Evolutionary conservation across 2,888 invertebrate genomes (phyloP), one percentile per base, ranked within the genome.

Genomic region (Clitarchus hookeri): DNA sequence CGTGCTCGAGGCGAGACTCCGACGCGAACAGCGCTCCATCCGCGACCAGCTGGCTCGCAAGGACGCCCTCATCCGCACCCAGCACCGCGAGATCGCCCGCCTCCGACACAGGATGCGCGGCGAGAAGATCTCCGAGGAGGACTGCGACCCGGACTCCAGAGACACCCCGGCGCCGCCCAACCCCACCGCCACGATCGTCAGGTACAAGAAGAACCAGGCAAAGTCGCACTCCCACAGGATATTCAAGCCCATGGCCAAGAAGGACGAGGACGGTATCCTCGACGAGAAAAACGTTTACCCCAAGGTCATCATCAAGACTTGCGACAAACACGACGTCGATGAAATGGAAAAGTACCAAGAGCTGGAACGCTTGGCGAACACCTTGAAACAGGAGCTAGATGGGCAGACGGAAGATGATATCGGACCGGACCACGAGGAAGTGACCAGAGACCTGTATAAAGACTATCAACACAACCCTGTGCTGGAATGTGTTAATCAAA

Each of bases 401-500:
- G 88, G 84, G 87, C 88, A 78, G 88, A 88, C 36, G 87, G 88
- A 89, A 85, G 82, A 82, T 23, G 82, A 82, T 36, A 44, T 83
- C 88, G 44, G 96, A 90, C 95, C 95, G 83, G 96, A 96, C 90
- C 96, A 96, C 88, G 94, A 95, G 36, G 26, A 84, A 65, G 77
- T 48, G 3, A 44, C 80, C 16, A 86, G 87, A 53, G 87, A 88
- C 78, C 90, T 87, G 83, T 87, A 88, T 82, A 88, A 88, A 84
- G 89, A 89, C 44, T 95, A 95, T 89, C 94, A 95, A 90, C 96
- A 96, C 89, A 97, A 97, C 91, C 97, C 97, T 0, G 97, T 97
- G 12, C 91, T 97, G 84, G 97, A 97, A 91, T 97, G 97, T 90
- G 96, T 97, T 88, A 97, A 97, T 92, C 97, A 96, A 91, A 97